Percentiles rank a stretch among this genome's conserved stretches.
Evolutionary conservation across 2,113 vertebrate genomes (phyloP).

Genomic region (Thryonomys swinderianus): DNA sequence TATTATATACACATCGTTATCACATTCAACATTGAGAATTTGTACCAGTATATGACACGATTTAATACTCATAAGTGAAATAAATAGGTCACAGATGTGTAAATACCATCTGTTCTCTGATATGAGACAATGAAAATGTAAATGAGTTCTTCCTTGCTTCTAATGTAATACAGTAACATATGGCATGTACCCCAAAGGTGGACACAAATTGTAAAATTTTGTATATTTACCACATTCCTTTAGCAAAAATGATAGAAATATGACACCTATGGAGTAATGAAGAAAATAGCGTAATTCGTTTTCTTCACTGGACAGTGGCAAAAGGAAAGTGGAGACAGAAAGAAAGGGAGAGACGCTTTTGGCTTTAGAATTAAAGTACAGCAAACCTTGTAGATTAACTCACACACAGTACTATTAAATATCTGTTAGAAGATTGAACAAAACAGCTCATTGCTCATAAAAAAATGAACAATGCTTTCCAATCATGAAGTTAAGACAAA

Average conservation of each 20-base stretch:
- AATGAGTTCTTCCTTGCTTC: background rate
- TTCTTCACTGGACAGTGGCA: slow-evolving; percentile 25
- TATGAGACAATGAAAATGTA: no score
- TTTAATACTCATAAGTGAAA: no score
- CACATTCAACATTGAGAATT: no score
- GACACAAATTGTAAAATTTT: background rate
- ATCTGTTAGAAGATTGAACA: slow-evolving; percentile 33
- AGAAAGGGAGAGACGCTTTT: background rate
- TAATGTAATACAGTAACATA: slow-evolving; percentile 49
- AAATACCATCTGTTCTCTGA: no score
- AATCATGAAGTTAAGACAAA: background rate
- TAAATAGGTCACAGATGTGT: no score
- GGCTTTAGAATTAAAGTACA: background rate
- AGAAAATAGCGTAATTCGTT: slow-evolving; percentile 49
- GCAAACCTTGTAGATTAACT: background rate
- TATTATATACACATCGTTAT: no score
- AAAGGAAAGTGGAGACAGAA: background rate
- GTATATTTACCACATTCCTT: slow-evolving; percentile 37
- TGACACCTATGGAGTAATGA: slow-evolving; percentile 17
- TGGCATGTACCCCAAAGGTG: slow-evolving; percentile 19
- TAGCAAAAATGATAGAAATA: slow-evolving; percentile 57
- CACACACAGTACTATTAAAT: background rate
- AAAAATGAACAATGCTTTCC: slow-evolving; percentile 10
- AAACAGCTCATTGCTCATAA: background rate
- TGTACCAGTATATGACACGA: no score